phyloP scores from a whole-genome alignment of 2,113 vertebrate genomes.

The Talpa occidentalis region DNA sequence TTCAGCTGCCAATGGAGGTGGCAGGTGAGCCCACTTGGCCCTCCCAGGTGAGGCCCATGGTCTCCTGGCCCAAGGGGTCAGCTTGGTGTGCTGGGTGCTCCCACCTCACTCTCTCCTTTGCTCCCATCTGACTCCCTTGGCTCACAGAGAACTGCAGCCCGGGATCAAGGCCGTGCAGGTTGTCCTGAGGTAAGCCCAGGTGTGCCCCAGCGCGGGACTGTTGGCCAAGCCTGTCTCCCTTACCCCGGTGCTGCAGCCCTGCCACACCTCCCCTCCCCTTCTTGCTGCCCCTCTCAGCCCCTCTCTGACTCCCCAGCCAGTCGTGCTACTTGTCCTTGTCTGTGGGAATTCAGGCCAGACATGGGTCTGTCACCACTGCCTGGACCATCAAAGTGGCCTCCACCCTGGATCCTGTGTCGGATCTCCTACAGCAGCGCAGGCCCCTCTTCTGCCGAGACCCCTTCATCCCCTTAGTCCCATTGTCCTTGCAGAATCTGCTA shows the following conservation, averaged over 20 bases:
- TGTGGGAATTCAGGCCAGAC: not conserved
- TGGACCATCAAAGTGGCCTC: no score
- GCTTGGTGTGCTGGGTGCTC: no score
- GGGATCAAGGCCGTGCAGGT: slow-evolving; percentile 97
- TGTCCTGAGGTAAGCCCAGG: slow-evolving; percentile 92
- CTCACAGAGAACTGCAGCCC: slow-evolving; percentile 92
- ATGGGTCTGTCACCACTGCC: not conserved
- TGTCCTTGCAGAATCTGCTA: slow-evolving; percentile 94
- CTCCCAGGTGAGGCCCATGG: not conserved
- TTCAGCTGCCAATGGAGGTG: not conserved
- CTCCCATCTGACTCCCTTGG: slow-evolving; percentile 23
- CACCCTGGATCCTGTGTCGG: no score
- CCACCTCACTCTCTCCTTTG: not conserved
- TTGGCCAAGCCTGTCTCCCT: no score
- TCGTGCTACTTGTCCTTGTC: not conserved
- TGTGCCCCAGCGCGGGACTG: no score
- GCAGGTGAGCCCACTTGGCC: accelerated
- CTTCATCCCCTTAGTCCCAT: accelerated
- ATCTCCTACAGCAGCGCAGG: not conserved
- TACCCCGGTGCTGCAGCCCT: not conserved
- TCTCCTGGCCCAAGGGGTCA: not conserved
- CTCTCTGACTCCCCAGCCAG: not conserved
- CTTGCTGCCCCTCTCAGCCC: not conserved
- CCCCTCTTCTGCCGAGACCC: not conserved
- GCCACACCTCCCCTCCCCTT: not conserved